Percentiles rank a stretch among this genome's conserved stretches.
phyloP scores from a whole-genome alignment of 2,888 invertebrate genomes.

The Pristionchus mayeri region DNA sequence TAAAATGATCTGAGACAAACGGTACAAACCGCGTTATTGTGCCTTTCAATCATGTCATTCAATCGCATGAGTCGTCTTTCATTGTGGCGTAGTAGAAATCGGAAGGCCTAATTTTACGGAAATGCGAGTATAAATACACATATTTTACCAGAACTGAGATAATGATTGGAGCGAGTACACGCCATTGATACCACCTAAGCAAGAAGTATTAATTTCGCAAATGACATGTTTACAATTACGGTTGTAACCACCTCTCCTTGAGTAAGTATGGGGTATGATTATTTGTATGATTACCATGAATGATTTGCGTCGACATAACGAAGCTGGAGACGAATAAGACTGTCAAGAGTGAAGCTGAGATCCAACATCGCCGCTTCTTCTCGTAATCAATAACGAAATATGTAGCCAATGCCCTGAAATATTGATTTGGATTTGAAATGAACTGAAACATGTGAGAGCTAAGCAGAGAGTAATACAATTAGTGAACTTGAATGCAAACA shows the following conservation, averaged over 20 bases:
- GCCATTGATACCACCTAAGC: conserved; percentile 5
- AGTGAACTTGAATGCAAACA: too few relatives aligned
- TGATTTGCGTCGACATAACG: neutral
- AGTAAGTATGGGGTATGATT: too few relatives aligned
- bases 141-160: neutral
- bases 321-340: neutral
- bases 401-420: neutral
- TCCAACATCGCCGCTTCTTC: neutral
- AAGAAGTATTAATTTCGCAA: too few relatives aligned
- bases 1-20: neutral
- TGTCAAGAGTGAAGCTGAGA: neutral
- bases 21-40: neutral
- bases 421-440: neutral
- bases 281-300: neutral
- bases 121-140: neutral
- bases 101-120: neutral
- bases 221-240: too few relatives aligned
- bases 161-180: neutral
- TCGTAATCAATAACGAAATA: conserved; percentile 19
- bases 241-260: too few relatives aligned
- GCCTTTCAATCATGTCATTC: conserved; percentile 1
- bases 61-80: neutral
- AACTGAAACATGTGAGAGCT: neutral
- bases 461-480: neutral
- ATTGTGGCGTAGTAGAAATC: neutral